These are phyloP conservation scores for Andinoacara biseriatus DNA, from an alignment of 2,113 vertebrate genomes.

Conservation along the genomic window DNA sequence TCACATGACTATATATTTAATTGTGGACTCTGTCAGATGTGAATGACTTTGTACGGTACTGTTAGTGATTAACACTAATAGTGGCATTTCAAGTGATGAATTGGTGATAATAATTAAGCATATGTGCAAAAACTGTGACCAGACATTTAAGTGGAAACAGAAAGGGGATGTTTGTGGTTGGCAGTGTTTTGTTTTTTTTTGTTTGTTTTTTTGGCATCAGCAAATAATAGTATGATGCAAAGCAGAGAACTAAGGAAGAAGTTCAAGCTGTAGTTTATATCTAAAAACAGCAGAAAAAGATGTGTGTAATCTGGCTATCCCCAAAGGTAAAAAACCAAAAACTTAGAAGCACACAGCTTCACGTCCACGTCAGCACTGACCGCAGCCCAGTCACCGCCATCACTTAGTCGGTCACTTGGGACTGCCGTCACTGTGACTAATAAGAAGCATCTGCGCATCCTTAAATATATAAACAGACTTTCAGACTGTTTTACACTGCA, in stretches of 20 bases:
- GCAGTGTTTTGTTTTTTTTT: background rate
- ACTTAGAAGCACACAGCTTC: background rate
- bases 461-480: conserved; percentile 29
- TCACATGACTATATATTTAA: background rate
- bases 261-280: background rate
- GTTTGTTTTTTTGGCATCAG: conserved; percentile 21
- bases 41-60: too few relatives aligned
- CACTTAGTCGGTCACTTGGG: conserved; percentile 36
- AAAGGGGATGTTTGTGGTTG: conserved; percentile 51
- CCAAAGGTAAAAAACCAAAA: background rate
- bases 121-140: background rate
- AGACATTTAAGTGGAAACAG: conserved; percentile 28
- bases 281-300: background rate
- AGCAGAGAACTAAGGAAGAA: conserved; percentile 2
- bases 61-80: background rate
- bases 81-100: background rate
- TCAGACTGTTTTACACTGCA: background rate
- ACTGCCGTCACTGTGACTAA: conserved; percentile 50
- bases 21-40: background rate
- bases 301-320: background rate
- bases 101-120: background rate
- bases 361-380: conserved; percentile 52
- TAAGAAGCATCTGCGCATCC: conserved; percentile 18
- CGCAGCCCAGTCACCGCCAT: conserved; percentile 39
- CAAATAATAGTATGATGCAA: conserved; percentile 17